Base-by-base conservation (phyloP, 2,113 vertebrate genomes). In the Notarius quadriscutis region DNA sequence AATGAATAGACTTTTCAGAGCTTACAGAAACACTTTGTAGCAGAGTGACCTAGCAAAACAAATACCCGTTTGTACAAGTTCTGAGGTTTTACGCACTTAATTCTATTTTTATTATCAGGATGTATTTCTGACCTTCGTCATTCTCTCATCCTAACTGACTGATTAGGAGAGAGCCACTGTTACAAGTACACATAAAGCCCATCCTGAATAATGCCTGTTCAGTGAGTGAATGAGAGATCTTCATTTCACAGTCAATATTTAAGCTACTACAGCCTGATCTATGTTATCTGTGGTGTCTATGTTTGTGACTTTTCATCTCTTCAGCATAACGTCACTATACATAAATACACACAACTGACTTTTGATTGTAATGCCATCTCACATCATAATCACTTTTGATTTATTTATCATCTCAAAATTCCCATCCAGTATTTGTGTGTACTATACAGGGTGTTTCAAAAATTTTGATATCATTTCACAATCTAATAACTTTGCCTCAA, bases 131-230 rank as follows among this genome's bases (percentile, higher is more conserved):
- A 60, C 81, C 72, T 65, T 20, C 72, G 20, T 60, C 2, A 18
- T 51, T 71, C 79, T 69, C 60, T 91, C 69, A n/a, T 89, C 69
- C 83, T 89, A 84, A 91, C 18, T 90, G 89, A 51, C 53, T 87
- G 87, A 93, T 91, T 88, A 93, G 88, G 87, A 53, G 22, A 20
- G 79, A 30, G 69, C 41, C 57, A 18, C 58, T 53, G 20, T 63
- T 62, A 82, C 53, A 84, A 8, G 57, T 18, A 74, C 83, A 71
- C 22, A 18, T 48, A 41, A 74, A 72, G 55, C n/a, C 65, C 65
- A 80, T 67, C 83, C 65, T 87, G 78, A 75, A 25, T 50, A 58
- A 74, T 34, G 82, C 41, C 81, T 72, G 71, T 69, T 83, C 22
- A 57, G n/a, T 85, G 41, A 51, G 17, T 81, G 53, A 41, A 63